These are phyloP conservation scores for Ochropleura plecta DNA, from an alignment of 2,888 invertebrate genomes.

Conservation along the genomic window DNA sequence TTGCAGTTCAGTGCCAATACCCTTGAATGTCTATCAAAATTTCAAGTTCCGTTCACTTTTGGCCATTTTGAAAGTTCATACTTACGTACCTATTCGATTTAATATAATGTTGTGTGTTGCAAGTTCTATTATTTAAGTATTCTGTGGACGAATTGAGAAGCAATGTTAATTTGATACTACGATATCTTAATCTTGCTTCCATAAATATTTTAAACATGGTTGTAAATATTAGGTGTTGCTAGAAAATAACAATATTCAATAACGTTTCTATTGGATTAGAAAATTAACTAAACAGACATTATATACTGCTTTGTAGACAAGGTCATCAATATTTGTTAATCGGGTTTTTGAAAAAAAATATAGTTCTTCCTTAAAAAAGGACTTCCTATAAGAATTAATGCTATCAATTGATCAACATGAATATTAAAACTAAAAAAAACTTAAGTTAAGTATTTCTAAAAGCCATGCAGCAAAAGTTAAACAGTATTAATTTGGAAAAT, in stretches of 20 bases:
- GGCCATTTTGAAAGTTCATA: conserved; percentile 36
- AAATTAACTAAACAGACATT: background rate
- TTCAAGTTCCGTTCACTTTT: conserved; percentile 50
- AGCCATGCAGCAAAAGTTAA: too few species aligned
- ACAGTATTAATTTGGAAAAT: too few species aligned
- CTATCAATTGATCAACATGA: too few species aligned
- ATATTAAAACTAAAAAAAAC: too few species aligned
- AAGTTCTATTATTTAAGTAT: background rate
- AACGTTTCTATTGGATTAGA: background rate
- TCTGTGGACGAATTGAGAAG: background rate
- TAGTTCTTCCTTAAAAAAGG: too few species aligned
- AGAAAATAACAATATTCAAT: background rate
- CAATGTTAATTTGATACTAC: background rate
- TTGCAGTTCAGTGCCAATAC: conserved; percentile 32
- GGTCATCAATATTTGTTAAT: too few species aligned
- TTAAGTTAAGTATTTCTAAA: too few species aligned
- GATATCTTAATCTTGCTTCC: background rate
- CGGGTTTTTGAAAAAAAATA: too few species aligned
- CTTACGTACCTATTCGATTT: background rate
- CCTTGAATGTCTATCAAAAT: conserved; percentile 61
- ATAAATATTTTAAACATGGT: too few species aligned
- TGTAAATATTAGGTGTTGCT: background rate
- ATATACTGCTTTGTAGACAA: too few species aligned
- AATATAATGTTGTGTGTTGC: background rate
- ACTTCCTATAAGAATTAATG: too few species aligned